phyloP scores from a whole-genome alignment of 1,140 invertebrate genomes.

The Elymnias hypermnestra region DNA sequence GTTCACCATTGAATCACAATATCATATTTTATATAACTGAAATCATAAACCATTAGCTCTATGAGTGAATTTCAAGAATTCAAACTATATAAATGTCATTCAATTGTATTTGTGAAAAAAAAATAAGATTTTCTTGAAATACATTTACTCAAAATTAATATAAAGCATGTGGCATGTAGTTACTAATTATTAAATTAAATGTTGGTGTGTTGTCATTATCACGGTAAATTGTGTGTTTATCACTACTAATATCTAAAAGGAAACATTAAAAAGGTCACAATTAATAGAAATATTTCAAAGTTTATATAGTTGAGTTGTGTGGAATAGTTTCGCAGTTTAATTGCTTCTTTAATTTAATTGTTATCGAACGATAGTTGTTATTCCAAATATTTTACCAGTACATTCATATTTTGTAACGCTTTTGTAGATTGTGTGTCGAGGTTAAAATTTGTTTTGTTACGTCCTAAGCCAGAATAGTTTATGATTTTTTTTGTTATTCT shows the following conservation, averaged over 20 bases:
- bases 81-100: not conserved
- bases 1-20: constrained; percentile 24
- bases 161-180: constrained; percentile 47
- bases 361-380: too few relatives aligned
- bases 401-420: too few relatives aligned
- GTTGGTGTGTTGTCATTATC: constrained; percentile 21
- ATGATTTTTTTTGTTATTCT: not conserved
- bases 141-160: constrained; percentile 20
- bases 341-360: too few relatives aligned
- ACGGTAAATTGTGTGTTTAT: constrained; percentile 9
- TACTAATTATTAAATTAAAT: constrained; percentile 16
- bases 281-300: too few relatives aligned
- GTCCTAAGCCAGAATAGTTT: constrained; percentile 2
- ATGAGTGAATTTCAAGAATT: constrained; percentile 27
- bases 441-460: constrained; percentile 4
- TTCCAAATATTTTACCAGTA: too few relatives aligned
- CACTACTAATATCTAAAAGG: not conserved
- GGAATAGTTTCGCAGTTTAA: too few relatives aligned
- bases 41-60: constrained; percentile 7
- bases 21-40: constrained; percentile 2
- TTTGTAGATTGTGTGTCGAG: too few relatives aligned
- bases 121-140: constrained; percentile 32
- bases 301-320: too few relatives aligned
- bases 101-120: not conserved
- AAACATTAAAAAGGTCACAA: not conserved